Conservation (phyloP, 2,888 invertebrate genomes). For the Elysia crispata region DNA sequence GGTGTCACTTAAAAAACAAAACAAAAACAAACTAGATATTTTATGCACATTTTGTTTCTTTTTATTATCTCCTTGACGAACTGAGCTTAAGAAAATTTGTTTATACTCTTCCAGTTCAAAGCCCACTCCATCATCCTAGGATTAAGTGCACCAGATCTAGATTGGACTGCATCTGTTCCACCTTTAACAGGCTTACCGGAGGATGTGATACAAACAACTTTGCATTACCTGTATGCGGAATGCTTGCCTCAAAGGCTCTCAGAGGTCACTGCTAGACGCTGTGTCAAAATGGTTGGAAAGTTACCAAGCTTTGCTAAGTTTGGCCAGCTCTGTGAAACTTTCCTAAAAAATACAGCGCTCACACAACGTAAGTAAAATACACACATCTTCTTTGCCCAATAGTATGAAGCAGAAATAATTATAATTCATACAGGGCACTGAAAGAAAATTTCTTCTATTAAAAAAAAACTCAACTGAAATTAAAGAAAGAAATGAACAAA, state of each 20-base stretch:
- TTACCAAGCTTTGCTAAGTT: slow-evolving; percentile 81
- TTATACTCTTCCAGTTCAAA: slow-evolving; percentile 70
- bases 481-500: no score
- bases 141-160: slow-evolving; percentile 81
- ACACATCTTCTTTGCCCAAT: no score
- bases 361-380: slow-evolving; percentile 81
- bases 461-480: no score
- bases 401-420: no score
- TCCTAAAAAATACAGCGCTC: slow-evolving; percentile 82
- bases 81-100: no score
- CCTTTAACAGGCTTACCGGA: slow-evolving; percentile 81
- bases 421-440: no score
- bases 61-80: neutral
- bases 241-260: slow-evolving; percentile 82
- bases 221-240: slow-evolving; percentile 84
- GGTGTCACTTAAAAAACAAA: neutral
- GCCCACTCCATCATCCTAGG: slow-evolving; percentile 81
- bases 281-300: slow-evolving; percentile 77
- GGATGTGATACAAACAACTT: slow-evolving; percentile 82
- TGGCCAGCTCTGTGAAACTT: slow-evolving; percentile 81
- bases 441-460: no score
- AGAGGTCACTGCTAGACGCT: slow-evolving; percentile 81
- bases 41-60: neutral
- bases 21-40: neutral
- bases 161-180: slow-evolving; percentile 78